Percentiles rank a stretch among this genome's conserved stretches.
These are phyloP conservation scores for Adelognathus sp. DNA, from an alignment of 2,888 invertebrate species.

Conservation along the genomic window DNA sequence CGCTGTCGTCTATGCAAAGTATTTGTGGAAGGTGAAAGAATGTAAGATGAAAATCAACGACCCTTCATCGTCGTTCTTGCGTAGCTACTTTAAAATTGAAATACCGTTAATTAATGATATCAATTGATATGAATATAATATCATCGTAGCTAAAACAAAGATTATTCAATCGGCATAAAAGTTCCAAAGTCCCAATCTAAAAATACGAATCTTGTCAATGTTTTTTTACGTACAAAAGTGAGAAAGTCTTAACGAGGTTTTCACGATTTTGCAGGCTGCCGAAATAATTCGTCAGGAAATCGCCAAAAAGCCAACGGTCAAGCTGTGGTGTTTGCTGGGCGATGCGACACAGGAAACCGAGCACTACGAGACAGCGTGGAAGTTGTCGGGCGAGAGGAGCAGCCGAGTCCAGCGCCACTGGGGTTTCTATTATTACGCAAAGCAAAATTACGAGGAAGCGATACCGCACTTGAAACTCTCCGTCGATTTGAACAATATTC, in stretches of 20 bases:
- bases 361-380: slow-evolving; percentile 95
- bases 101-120: no score
- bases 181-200: no score
- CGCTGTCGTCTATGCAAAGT: no score
- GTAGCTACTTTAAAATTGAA: no score
- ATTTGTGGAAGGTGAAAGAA: no score
- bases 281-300: slow-evolving; percentile 92
- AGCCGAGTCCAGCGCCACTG: slow-evolving; percentile 94
- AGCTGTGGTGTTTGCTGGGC: slow-evolving; percentile 95
- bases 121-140: no score
- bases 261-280: slow-evolving; percentile 86
- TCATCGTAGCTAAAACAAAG: no score
- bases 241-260: no score
- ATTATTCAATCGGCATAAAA: no score
- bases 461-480: slow-evolving; percentile 92
- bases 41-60: no score
- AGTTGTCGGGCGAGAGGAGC: slow-evolving; percentile 90
- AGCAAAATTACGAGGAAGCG: slow-evolving; percentile 88
- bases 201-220: slow-evolving; percentile 3
- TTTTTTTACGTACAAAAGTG: background rate
- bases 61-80: no score
- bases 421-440: slow-evolving; percentile 90
- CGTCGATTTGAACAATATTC: slow-evolving; percentile 92
- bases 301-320: slow-evolving; percentile 90
- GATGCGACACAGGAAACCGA: slow-evolving; percentile 90